phyloP scores from a whole-genome alignment of 2,888 invertebrate genomes.

The Thalpophila matura region DNA sequence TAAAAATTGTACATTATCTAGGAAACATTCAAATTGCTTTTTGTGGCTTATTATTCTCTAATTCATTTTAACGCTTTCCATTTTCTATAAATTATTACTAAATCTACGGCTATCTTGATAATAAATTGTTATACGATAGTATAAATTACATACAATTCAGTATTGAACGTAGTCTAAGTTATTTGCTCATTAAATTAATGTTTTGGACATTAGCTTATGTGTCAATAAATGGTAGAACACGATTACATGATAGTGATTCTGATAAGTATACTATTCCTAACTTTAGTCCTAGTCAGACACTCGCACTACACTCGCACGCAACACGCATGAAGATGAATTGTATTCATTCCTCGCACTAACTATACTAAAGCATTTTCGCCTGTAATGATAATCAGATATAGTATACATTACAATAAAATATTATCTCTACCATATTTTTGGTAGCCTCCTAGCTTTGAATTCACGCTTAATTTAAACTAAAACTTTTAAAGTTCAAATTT shows the following conservation, averaged over 20 bases:
- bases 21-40: conserved; percentile 79
- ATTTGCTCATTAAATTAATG: conserved; percentile 62
- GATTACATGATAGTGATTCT: conserved; percentile 53
- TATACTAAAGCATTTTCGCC: conserved; percentile 72
- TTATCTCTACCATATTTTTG: conserved; percentile 81
- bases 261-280: conserved; percentile 58
- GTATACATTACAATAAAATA: conserved; percentile 72
- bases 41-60: conserved; percentile 71
- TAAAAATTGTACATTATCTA: conserved; percentile 80
- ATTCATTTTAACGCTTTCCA: conserved; percentile 64
- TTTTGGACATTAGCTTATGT: conserved; percentile 71
- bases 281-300: conserved; percentile 49
- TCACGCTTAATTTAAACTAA: conserved; percentile 58
- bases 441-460: conserved; percentile 83
- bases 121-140: conserved; percentile 62
- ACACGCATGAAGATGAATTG: conserved; percentile 73
- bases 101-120: conserved; percentile 64
- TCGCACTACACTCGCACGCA: conserved; percentile 56
- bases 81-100: conserved; percentile 68
- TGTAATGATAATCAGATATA: conserved; percentile 76
- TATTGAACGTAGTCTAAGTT: conserved; percentile 57
- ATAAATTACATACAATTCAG: conserved; percentile 60
- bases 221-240: conserved; percentile 60
- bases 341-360: conserved; percentile 74
- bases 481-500: conserved; percentile 59